Conservation (phyloP, 1,140 invertebrate genomes). For the Drosophila ananassae region DNA sequence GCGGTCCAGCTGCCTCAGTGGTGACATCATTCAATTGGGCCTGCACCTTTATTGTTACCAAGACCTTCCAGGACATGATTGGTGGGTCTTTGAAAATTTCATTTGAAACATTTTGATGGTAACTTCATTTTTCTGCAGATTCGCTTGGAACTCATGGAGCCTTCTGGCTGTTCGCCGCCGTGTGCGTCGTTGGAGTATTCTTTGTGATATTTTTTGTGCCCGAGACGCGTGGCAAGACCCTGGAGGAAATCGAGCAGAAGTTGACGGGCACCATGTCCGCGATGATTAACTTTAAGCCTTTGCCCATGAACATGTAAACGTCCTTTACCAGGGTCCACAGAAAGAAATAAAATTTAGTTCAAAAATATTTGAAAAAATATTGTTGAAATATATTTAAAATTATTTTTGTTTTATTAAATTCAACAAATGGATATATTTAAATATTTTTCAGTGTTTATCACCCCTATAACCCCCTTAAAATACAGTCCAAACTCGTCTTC, state of each 20-base stretch:
- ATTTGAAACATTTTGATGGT: background rate
- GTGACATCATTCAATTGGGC: constrained; percentile 95
- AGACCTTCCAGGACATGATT: constrained; percentile 91
- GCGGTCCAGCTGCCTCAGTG: constrained; percentile 93
- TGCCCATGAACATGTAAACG: constrained; percentile 86
- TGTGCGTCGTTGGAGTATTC: constrained; percentile 90
- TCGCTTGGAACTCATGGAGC: constrained; percentile 89
- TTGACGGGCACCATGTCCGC: constrained; percentile 90
- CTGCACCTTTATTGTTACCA: constrained; percentile 95
- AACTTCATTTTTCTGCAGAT: constrained; percentile 18
- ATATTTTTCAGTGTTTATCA: background rate
- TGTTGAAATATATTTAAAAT: too few relatives aligned
- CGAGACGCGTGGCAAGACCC: constrained; percentile 94
- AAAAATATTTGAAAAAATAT: too few relatives aligned
- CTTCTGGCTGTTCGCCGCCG: constrained; percentile 92
- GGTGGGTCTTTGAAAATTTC: constrained; percentile 28
- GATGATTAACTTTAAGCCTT: constrained; percentile 91
- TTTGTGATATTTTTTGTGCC: constrained; percentile 94
- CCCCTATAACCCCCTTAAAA: too few relatives aligned
- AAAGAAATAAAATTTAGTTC: too few relatives aligned
- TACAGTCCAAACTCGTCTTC: constrained; percentile 30
- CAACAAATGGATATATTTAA: too few relatives aligned
- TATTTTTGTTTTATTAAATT: too few relatives aligned
- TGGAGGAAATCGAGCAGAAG: constrained; percentile 95
- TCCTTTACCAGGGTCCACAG: too few relatives aligned